Percentiles rank a stretch among this genome's conserved stretches.
These are phyloP conservation scores for Ochotona princeps DNA, from an alignment of 2,113 vertebrate species.

Conservation along the genomic window DNA sequence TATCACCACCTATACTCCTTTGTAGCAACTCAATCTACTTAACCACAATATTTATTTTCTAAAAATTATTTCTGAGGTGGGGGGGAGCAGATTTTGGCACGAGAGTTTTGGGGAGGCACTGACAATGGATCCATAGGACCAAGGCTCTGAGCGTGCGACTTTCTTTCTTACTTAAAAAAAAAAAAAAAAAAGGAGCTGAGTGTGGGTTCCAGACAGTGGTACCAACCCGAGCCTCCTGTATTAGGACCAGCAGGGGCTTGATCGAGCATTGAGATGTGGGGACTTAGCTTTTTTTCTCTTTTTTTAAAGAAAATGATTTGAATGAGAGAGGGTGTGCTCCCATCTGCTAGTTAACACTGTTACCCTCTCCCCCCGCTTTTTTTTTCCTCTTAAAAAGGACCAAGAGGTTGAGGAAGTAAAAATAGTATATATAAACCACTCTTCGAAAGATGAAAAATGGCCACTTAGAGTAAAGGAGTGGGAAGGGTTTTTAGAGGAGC, in stretches of 20 bases:
- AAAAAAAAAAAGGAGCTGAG: neutral
- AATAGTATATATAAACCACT: neutral
- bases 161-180: neutral
- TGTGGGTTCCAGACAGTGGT: neutral
- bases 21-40: neutral
- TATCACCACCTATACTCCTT: neutral
- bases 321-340: too few relatives aligned
- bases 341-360: too few relatives aligned
- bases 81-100: neutral
- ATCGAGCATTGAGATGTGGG: neutral
- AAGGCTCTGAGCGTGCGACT: too few relatives aligned
- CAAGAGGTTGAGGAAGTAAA: neutral
- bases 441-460: neutral
- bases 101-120: neutral
- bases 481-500: neutral
- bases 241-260: neutral
- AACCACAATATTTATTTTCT: neutral
- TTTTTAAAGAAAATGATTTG: too few relatives aligned
- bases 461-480: accelerated
- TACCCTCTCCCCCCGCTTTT: too few relatives aligned
- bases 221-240: neutral
- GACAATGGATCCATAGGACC: neutral
- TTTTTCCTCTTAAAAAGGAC: neutral
- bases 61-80: neutral
- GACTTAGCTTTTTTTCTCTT: neutral